Percentiles rank a stretch among this genome's conserved stretches.
These are phyloP conservation scores for Taenaris catops DNA, from an alignment of 2,888 invertebrate genomes.

Conservation along the genomic window DNA sequence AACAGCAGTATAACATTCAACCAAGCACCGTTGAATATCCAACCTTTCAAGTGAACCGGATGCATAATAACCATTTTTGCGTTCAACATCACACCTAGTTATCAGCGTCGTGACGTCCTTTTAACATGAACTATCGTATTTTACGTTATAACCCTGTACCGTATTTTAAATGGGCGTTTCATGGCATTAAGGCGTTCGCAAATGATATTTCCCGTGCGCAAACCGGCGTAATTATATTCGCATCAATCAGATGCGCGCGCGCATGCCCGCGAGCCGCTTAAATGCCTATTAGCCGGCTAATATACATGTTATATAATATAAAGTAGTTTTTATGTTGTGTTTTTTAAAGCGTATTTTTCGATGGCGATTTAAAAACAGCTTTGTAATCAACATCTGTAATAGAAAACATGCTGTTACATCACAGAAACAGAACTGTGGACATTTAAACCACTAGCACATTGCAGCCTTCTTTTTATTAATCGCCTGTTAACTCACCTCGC, in stretches of 20 bases:
- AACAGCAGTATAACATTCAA: no score
- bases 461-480: no score
- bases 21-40: no score
- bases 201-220: slow-evolving; percentile 61
- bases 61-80: not conserved
- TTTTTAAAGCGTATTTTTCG: no score
- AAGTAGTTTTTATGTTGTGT: no score
- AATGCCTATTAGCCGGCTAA: slow-evolving; percentile 57
- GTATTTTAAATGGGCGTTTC: slow-evolving; percentile 27
- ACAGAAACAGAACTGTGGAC: no score
- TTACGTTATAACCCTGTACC: slow-evolving; percentile 19
- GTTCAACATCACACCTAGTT: slow-evolving; percentile 12
- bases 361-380: no score
- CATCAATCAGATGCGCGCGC: slow-evolving; percentile 66
- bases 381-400: no score
- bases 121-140: slow-evolving; percentile 17
- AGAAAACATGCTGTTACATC: no score
- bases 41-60: slow-evolving; percentile 9
- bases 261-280: slow-evolving; percentile 46
- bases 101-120: slow-evolving; percentile 21
- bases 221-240: slow-evolving; percentile 71
- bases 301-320: slow-evolving; percentile 36
- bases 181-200: slow-evolving; percentile 38
- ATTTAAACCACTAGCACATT: no score
- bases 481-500: no score